phyloP scores from a whole-genome alignment of 2,113 vertebrate species.

The Euleptes europaea region DNA sequence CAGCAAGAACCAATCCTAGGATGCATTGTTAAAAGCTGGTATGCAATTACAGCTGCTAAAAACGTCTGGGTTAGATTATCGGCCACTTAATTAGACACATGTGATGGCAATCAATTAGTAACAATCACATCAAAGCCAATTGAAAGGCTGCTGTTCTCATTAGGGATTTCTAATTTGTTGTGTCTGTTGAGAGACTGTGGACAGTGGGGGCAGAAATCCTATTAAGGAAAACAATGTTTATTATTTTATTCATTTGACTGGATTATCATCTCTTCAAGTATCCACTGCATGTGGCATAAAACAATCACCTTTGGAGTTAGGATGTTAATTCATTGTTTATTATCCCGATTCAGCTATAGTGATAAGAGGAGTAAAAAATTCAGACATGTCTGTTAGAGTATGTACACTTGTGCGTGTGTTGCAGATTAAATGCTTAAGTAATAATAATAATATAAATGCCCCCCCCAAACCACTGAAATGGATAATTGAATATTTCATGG shows the following conservation, averaged over 20 bases:
- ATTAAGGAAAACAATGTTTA: constrained; percentile 43
- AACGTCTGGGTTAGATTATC: constrained; percentile 60
- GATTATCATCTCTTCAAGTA: constrained; percentile 51
- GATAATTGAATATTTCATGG: not conserved
- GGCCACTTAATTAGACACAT: constrained; percentile 65
- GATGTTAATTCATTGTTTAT: constrained; percentile 59
- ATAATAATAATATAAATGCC: not conserved
- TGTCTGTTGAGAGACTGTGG: constrained; percentile 10
- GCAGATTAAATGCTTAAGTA: not conserved
- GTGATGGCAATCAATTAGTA: constrained; percentile 65
- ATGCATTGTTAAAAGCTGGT: constrained; percentile 51
- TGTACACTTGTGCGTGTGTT: not conserved
- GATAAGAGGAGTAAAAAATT: not conserved
- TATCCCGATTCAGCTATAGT: not conserved
- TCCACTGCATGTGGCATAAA: constrained; percentile 61
- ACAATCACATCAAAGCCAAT: constrained; percentile 64
- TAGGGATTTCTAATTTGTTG: constrained; percentile 65
- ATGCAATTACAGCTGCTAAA: constrained; percentile 52
- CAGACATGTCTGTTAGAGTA: not conserved
- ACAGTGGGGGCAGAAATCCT: constrained; percentile 26
- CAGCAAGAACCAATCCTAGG: constrained; percentile 2
- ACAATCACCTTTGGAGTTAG: constrained; percentile 42
- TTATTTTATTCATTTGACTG: constrained; percentile 64
- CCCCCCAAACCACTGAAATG: not conserved
- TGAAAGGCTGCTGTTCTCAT: constrained; percentile 50